A percentile compares a stretch with the other conserved stretches of the same genome.
Evolutionary conservation across 92 coral and sea anemone genomes (phyloP).

Genomic region (Desmophyllum pertusum): DNA sequence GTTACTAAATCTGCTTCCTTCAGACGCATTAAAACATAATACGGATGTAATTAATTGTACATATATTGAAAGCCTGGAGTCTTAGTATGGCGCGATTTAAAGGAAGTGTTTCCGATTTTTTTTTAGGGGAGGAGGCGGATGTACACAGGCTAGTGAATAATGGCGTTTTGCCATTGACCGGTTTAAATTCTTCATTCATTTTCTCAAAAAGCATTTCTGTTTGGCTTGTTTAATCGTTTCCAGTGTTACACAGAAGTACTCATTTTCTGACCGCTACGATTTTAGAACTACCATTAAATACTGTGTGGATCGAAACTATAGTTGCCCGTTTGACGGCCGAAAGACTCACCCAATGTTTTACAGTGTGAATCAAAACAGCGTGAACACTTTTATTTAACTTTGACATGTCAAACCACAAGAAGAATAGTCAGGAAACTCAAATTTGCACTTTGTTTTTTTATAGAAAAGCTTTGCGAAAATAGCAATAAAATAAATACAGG

Average conservation of each 20-base stretch:
- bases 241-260: too few relatives aligned
- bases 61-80: neutral
- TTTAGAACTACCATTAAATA: neutral
- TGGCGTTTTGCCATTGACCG: conserved; percentile 12
- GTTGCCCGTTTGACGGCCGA: neutral
- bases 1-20: neutral
- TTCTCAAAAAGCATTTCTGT: neutral
- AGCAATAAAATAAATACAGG: too few relatives aligned
- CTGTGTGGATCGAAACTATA: neutral
- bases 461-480: too few relatives aligned
- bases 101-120: too few relatives aligned
- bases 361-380: too few relatives aligned
- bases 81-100: neutral
- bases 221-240: neutral
- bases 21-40: neutral
- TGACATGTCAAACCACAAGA: too few relatives aligned
- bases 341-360: neutral
- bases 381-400: too few relatives aligned
- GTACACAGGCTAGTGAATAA: conserved; percentile 1
- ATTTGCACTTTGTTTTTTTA: too few relatives aligned
- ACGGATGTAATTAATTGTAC: neutral
- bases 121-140: too few relatives aligned
- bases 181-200: neutral
- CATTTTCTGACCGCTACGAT: neutral
- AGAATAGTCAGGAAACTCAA: too few relatives aligned